Percentiles rank a stretch among this genome's conserved stretches.
These are phyloP conservation scores for Tenebrosternarchus preto DNA, from an alignment of 2,113 vertebrate species.

Conservation along the genomic window DNA sequence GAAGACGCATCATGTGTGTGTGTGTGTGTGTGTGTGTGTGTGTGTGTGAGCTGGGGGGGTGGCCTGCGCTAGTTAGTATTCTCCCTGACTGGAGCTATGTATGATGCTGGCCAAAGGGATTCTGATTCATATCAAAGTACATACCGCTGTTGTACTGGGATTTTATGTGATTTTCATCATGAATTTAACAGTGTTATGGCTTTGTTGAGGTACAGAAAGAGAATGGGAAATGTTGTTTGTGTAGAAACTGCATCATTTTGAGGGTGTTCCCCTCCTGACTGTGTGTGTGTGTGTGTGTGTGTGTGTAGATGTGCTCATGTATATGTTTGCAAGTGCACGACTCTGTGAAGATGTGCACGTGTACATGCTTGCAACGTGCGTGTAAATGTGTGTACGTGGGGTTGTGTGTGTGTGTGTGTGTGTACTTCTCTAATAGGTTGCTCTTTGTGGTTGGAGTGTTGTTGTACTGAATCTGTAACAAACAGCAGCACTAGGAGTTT, in stretches of 20 bases:
- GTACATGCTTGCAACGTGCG: background rate
- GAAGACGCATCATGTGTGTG: slow-evolving; percentile 12
- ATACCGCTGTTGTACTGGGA: slow-evolving; percentile 54
- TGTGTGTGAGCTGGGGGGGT: no score
- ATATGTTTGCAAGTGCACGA: background rate
- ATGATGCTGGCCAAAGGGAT: slow-evolving; percentile 18
- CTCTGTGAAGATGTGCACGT: background rate
- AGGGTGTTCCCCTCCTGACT: slow-evolving; percentile 22
- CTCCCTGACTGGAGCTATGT: background rate
- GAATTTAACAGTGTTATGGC: slow-evolving; percentile 46
- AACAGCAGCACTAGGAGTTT: slow-evolving; percentile 45
- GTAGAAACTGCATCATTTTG: slow-evolving; percentile 56
- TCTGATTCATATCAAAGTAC: slow-evolving; percentile 62
- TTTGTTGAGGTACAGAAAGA: slow-evolving; percentile 52
- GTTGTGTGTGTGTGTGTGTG: background rate
- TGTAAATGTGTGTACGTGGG: background rate
- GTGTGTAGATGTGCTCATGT: background rate
- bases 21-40: slow-evolving; percentile 4
- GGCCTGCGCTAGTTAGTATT: no score
- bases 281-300: background rate
- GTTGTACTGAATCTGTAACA: slow-evolving; percentile 52
- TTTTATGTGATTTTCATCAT: slow-evolving; percentile 46
- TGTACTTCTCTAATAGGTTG: slow-evolving; percentile 37
- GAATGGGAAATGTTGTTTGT: slow-evolving; percentile 49
- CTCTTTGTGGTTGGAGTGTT: slow-evolving; percentile 31